phyloP scores from a whole-genome alignment of 2,888 invertebrate genomes.

The Drosophila pseudotakahashii region DNA sequence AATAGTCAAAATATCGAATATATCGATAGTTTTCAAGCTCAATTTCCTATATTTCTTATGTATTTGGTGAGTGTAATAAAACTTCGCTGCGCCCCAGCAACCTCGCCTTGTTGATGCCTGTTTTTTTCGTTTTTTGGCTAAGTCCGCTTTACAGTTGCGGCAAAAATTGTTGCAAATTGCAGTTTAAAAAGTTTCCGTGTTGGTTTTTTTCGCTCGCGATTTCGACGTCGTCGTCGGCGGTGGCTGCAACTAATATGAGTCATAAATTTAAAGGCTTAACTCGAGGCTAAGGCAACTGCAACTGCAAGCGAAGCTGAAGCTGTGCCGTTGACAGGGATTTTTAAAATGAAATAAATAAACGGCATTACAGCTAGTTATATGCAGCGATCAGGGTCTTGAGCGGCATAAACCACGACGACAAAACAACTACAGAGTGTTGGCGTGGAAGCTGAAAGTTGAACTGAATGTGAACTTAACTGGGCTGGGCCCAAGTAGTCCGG shows the following conservation, averaged over 20 bases:
- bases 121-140: constrained; percentile 43
- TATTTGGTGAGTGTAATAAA: constrained; percentile 21
- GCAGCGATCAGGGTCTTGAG: constrained; percentile 69
- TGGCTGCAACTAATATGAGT: constrained; percentile 65
- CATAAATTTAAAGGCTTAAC: constrained; percentile 73
- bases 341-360: constrained; percentile 70
- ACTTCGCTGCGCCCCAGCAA: constrained; percentile 12
- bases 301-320: constrained; percentile 34
- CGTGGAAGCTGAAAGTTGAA: constrained; percentile 52
- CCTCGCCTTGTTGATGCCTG: constrained; percentile 12
- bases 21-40: too few relatives aligned
- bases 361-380: constrained; percentile 74
- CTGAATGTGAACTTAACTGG: constrained; percentile 54
- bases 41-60: too few relatives aligned
- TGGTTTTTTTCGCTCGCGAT: constrained; percentile 46
- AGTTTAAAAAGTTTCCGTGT: constrained; percentile 76
- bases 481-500: constrained; percentile 72
- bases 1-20: too few relatives aligned
- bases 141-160: constrained; percentile 54
- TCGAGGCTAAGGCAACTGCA: constrained; percentile 26
- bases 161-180: constrained; percentile 77
- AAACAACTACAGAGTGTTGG: constrained; percentile 27
- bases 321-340: constrained; percentile 55
- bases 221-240: constrained; percentile 32
- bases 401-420: constrained; percentile 28